phyloP scores from a whole-genome alignment of 2,113 vertebrate genomes.

The Tetrax tetrax region DNA sequence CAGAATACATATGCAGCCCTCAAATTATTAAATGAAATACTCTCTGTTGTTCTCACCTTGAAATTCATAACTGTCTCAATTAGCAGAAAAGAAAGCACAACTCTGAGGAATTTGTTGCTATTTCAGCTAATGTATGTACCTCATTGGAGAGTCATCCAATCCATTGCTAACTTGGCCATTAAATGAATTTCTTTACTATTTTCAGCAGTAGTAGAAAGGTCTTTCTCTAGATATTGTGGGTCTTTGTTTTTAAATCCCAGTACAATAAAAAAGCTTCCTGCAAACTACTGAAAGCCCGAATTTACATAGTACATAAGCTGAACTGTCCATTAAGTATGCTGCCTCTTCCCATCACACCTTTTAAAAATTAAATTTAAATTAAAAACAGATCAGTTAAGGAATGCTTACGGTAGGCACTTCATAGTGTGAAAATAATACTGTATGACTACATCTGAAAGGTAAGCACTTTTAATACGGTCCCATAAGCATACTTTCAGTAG shows the following conservation, averaged over 20 bases:
- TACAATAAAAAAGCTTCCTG: not conserved
- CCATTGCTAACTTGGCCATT: not conserved
- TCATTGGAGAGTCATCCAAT: not conserved
- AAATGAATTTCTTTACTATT: not conserved
- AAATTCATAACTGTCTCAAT: not conserved
- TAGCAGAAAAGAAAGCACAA: not conserved
- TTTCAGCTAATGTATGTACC: not conserved
- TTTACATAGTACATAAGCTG: not conserved
- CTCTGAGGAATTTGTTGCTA: not conserved
- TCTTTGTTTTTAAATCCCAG: not conserved
- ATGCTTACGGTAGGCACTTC: not conserved
- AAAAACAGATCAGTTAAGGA: not conserved
- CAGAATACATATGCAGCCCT: not conserved
- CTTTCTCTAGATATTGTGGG: not conserved
- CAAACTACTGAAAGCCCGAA: not conserved
- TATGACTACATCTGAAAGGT: not conserved
- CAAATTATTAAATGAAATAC: not conserved
- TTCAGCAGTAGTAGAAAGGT: not conserved
- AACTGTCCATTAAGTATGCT: not conserved
- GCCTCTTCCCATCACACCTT: not conserved
- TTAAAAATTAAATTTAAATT: not conserved
- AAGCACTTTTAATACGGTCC: not conserved
- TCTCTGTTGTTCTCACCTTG: not conserved
- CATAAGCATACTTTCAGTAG: not conserved
- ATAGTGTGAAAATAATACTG: not conserved